Evolutionary conservation across 2,888 invertebrate genomes (phyloP).

Genomic region (Taphrorychus bicolor): DNA sequence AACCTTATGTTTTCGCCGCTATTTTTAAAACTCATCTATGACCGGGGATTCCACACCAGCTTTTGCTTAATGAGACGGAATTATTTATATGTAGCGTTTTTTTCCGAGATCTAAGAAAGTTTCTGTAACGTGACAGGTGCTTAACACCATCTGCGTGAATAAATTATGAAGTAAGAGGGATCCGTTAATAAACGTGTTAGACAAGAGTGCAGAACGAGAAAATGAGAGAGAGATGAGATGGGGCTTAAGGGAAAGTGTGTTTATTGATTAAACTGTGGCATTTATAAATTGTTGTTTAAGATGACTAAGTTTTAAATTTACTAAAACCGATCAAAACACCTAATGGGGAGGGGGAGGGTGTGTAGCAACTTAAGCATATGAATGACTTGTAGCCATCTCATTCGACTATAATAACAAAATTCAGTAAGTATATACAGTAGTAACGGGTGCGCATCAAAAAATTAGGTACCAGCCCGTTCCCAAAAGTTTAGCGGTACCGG

Average conservation of each 20-base stretch:
- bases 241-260: neutral
- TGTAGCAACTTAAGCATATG: too few relatives aligned
- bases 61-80: conserved; percentile 27
- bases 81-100: conserved; percentile 34
- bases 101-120: conserved; percentile 21
- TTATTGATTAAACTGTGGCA: neutral
- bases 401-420: too few relatives aligned
- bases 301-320: too few relatives aligned
- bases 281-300: too few relatives aligned
- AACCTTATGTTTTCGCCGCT: neutral
- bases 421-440: too few relatives aligned
- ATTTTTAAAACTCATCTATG: conserved; percentile 19
- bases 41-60: conserved; percentile 18
- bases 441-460: too few relatives aligned
- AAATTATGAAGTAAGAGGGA: conserved; percentile 17
- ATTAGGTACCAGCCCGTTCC: conserved; percentile 1
- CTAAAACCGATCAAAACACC: too few relatives aligned
- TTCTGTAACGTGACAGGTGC: conserved; percentile 19
- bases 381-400: too few relatives aligned
- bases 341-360: too few relatives aligned
- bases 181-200: neutral
- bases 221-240: neutral
- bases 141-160: conserved; percentile 20
- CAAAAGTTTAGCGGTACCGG: conserved; percentile 28
- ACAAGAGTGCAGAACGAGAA: conserved; percentile 1